Conservation (phyloP, 2,888 invertebrate genomes). For the Thelaira solivaga region DNA sequence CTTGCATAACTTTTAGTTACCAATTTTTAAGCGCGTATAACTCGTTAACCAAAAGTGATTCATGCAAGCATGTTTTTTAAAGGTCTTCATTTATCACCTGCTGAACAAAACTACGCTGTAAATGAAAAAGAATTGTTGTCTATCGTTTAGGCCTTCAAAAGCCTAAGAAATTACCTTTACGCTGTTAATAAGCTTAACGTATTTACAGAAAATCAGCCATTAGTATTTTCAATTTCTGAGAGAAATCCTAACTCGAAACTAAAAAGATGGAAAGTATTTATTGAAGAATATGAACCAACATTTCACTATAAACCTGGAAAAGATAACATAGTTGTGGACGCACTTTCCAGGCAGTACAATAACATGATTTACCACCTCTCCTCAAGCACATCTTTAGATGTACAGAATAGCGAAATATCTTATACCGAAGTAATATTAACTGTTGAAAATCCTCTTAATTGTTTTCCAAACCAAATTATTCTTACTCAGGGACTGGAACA, state of each 20-base stretch:
- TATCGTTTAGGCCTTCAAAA: conserved; percentile 22
- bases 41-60: no score
- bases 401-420: not conserved
- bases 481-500: not conserved
- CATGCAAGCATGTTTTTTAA: no score
- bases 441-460: not conserved
- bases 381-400: not conserved
- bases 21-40: no score
- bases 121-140: conserved; percentile 18
- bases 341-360: no score
- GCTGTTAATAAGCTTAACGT: no score
- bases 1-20: no score
- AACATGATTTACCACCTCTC: not conserved
- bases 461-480: conserved; percentile 5
- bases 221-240: conserved; percentile 32
- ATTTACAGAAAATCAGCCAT: no score
- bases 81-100: conserved; percentile 41
- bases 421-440: not conserved
- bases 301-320: conserved; percentile 27
- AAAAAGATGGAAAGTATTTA: conserved; percentile 43
- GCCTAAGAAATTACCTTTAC: conserved; percentile 17
- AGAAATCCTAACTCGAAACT: conserved; percentile 42
- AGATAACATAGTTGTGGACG: no score
- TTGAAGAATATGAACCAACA: conserved; percentile 36
- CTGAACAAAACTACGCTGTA: conserved; percentile 38